Evolutionary conservation across 2,888 invertebrate species (phyloP), one percentile per base, ranked within the genome.

Genomic region (Cerastis rubricosa): DNA sequence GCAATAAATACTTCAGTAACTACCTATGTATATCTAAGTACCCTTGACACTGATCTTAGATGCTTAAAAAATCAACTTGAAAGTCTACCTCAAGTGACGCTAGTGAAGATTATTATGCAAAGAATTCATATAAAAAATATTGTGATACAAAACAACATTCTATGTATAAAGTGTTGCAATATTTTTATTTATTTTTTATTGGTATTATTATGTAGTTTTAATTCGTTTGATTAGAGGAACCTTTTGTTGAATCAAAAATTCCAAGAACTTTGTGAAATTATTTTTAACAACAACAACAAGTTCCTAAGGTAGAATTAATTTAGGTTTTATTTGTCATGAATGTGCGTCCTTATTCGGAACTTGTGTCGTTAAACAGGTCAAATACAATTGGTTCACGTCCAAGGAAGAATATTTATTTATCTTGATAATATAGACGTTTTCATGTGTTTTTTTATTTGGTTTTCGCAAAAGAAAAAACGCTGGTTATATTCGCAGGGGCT

Each of bases 31-130:
- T 45, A 11, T 17, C 11, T 19, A n/a, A 74, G 51, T 63, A 35
- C 17, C 17, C 22, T 67, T 66, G 67, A 66, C 67, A 49, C 17
- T n/a, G n/a, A 57, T 43, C 49, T 43, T 74, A 40, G n/a, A 8
- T 14, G 35, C 43, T n/a, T 45, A 29, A 11, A 35, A 74, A 40
- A 35, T 6, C 17, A n/a, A 43, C 57, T 66, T 59, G n/a, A 66
- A 59, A 43, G 47, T 47, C 57, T 57, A 29, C 35, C 22, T 29
- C 49, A 51, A 61, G 17, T 67, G 29, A 9, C 29, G 40, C 35
- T 66, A 12, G 35, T n/a, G 22, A 22, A 40, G 35, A 45, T 45
- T 71, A 49, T 61, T 74, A 51, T 49, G 22, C 49, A 71, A 71
- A 63, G 8, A 45, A 76, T 51, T 22, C 22, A 12, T 49, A 40